Base-by-base conservation (phyloP, 2,113 vertebrate species). In the Cinclus cinclus region DNA sequence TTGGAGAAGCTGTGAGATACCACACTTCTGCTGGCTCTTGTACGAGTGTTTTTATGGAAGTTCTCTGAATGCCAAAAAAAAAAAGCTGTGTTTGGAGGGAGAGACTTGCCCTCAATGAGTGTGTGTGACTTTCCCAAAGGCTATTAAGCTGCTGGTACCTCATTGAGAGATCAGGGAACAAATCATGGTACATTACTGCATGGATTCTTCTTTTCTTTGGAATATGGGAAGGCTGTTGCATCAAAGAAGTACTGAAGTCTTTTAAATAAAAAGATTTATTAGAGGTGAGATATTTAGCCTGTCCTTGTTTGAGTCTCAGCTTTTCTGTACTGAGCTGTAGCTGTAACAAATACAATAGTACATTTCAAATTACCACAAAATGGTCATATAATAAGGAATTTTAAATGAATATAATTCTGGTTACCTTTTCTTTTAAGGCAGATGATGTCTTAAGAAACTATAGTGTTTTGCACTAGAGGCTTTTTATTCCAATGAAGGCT, bases 41-140 rank as follows among this genome's bases (percentile, higher is more conserved):
- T 55, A 59, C 14, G 14, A 49, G 5, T 19, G 41, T 42, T 92
- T 89, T 87, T 55, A 49, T 77, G 49, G 20, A 91, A 81, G 50
- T 35, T 74, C 59, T 87, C 49, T 74, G 25, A 73, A 39, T 37
- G n/a, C 41, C 73, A 27, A 42, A 62, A 35, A 50, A 49, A 68
- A 53, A 42, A 64, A 59, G 3, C 18, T 84, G 64, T 87, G 11
- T 24, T 30, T 64, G 18, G 18, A 69, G 23, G 13, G 35, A 68
- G 53, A 12, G 17, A 33, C 20, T 81, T 83, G 59, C 17, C 63
- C 30, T 76, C 25, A 39, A 0, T 71, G n/a, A 19, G 8, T 19
- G 39, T 56, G 23, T 47, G 60, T 89, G 50, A 15, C 59, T 94
- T 94, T 96, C 83, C 69, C 39, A 71, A 44, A 67, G 71, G 70